Percentiles rank a stretch among this genome's conserved stretches.
Conservation (phyloP, 2,113 vertebrate genomes). For the Hippotragus niger region DNA sequence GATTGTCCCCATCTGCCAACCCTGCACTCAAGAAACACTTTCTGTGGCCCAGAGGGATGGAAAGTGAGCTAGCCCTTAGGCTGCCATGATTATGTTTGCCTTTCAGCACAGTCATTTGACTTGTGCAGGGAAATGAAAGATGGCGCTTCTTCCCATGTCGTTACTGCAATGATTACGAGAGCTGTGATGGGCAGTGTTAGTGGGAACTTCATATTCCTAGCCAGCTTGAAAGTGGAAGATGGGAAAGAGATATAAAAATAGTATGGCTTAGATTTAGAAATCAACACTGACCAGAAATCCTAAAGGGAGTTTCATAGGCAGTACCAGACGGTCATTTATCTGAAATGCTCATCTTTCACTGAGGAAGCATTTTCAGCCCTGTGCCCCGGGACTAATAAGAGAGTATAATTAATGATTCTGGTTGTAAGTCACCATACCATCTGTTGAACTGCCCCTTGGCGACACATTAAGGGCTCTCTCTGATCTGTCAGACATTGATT, state of each 20-base stretch:
- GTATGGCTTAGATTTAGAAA: background rate
- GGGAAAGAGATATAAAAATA: background rate
- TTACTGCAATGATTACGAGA: background rate
- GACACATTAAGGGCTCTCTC: slow-evolving; percentile 74
- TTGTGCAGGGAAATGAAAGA: background rate
- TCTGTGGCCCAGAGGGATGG: background rate
- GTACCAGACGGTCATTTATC: slow-evolving; percentile 65
- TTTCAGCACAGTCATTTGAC: background rate
- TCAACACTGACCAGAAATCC: slow-evolving; percentile 22
- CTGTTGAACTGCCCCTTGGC: slow-evolving; percentile 77
- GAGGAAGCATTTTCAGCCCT: slow-evolving; percentile 59
- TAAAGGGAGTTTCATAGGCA: background rate
- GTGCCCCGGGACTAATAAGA: slow-evolving; percentile 62
- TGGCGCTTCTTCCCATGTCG: background rate
- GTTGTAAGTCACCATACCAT: slow-evolving; percentile 80
- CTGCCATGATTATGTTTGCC: background rate
- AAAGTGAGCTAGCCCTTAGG: background rate
- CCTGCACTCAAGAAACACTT: background rate
- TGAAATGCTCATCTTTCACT: slow-evolving; percentile 52
- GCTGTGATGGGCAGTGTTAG: background rate
- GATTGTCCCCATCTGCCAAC: background rate
- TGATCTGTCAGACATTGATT: slow-evolving; percentile 64
- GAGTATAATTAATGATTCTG: slow-evolving; percentile 78
- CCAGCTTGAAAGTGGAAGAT: background rate
- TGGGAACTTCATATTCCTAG: background rate